phyloP scores from a whole-genome alignment of 2,797 vertebrate species.

The Chrosomus eos region DNA sequence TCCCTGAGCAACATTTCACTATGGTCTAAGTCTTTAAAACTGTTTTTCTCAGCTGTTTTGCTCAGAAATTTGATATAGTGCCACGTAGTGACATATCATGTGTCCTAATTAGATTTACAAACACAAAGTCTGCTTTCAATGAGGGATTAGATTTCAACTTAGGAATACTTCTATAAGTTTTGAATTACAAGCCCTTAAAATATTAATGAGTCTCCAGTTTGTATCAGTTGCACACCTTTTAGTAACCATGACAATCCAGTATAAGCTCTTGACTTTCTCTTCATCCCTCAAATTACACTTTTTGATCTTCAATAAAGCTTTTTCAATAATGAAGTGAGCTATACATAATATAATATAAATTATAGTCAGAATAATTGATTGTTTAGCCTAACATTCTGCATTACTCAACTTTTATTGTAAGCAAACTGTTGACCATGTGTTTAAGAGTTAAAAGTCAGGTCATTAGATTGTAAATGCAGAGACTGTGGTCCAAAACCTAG shows the following conservation, averaged over 20 bases:
- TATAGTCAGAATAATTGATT: not conserved
- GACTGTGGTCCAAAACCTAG: not conserved
- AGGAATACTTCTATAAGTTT: constrained; percentile 77
- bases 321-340: not conserved
- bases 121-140: constrained; percentile 73
- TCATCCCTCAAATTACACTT: not conserved
- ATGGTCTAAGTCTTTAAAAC: constrained; percentile 44
- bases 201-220: constrained; percentile 75
- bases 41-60: constrained; percentile 66
- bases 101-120: constrained; percentile 84
- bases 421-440: not conserved
- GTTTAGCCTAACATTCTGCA: not conserved
- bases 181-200: constrained; percentile 75
- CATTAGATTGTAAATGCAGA: not conserved
- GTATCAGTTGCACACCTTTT: constrained; percentile 63
- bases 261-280: constrained; percentile 12
- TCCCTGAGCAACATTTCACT: not conserved
- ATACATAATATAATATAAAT: not conserved
- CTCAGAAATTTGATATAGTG: constrained; percentile 71
- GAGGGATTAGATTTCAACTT: constrained; percentile 78
- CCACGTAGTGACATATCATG: constrained; percentile 64
- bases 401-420: not conserved
- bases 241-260: constrained; percentile 45
- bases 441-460: not conserved
- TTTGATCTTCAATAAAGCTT: not conserved